Percentiles rank a stretch among this genome's conserved stretches.
Conservation (phyloP, 2,888 invertebrate species). For the Drosophila crucigera region DNA sequence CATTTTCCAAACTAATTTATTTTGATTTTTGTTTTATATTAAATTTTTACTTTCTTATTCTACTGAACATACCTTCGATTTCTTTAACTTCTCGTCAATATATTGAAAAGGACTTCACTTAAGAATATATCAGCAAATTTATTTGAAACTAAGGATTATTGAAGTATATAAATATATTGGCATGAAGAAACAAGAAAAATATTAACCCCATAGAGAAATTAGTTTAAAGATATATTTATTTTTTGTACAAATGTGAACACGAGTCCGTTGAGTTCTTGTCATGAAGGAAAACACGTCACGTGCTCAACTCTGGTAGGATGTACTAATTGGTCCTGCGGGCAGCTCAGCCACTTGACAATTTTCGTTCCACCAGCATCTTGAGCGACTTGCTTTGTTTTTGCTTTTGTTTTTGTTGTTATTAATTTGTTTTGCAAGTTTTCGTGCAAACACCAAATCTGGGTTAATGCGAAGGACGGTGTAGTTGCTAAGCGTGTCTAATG, state of each 20-base stretch:
- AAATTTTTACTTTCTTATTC: not conserved
- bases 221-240: not conserved
- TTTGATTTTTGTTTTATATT: not conserved
- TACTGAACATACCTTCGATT: not conserved
- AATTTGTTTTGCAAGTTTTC: conserved; percentile 75
- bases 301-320: conserved; percentile 16
- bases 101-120: not conserved
- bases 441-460: conserved; percentile 14
- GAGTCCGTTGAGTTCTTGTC: not conserved
- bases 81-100: not conserved
- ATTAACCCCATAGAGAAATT: not conserved
- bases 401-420: conserved; percentile 69
- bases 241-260: not conserved
- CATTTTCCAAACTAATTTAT: not conserved
- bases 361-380: conserved; percentile 7
- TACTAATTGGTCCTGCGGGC: conserved; percentile 64
- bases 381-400: conserved; percentile 15
- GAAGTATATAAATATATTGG: not conserved
- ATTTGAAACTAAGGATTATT: not conserved
- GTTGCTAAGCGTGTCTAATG: conserved; percentile 62
- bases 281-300: not conserved
- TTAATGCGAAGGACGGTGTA: conserved; percentile 16
- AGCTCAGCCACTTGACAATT: conserved; percentile 40
- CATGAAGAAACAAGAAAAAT: not conserved
- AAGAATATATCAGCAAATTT: not conserved